phyloP scores from a whole-genome alignment of 1,140 invertebrate species.

The Rhynchophorus ferrugineus region DNA sequence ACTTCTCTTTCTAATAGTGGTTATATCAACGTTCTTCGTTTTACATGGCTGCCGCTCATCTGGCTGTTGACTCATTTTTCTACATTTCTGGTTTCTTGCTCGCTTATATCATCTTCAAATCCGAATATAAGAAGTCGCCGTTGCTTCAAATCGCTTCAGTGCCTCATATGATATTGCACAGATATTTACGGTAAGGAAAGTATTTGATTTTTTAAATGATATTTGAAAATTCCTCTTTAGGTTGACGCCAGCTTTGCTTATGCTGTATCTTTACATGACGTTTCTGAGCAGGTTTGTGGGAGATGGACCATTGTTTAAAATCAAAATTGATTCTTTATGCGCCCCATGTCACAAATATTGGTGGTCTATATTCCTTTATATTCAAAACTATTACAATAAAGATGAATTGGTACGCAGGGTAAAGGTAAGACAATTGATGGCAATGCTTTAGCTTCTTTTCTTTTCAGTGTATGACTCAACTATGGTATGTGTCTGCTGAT shows the following conservation, averaged over 20 bases:
- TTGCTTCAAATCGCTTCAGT: conserved; percentile 17
- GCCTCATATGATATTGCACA: conserved; percentile 28
- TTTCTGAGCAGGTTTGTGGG: conserved; percentile 8
- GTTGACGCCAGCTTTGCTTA: conserved; percentile 3
- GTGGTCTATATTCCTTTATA: conserved; percentile 30
- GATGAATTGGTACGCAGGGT: conserved; percentile 13
- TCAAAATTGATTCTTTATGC: not conserved
- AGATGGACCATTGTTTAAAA: conserved; percentile 22
- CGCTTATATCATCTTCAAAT: conserved; percentile 29
- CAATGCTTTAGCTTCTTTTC: conserved; percentile 17
- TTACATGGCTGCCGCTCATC: conserved; percentile 22
- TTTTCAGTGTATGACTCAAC: conserved; percentile 49
- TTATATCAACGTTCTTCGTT: conserved; percentile 4
- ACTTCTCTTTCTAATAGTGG: no score
- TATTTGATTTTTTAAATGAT: not conserved
- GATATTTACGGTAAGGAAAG: conserved; percentile 28
- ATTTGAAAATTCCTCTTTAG: conserved; percentile 1
- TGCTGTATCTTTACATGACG: conserved; percentile 9
- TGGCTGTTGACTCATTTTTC: conserved; percentile 34
- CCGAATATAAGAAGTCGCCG: conserved; percentile 6
- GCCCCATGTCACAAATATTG: conserved; percentile 25
- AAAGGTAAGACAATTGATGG: not conserved
- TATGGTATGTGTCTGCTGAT: conserved; percentile 57
- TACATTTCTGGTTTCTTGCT: conserved; percentile 30
- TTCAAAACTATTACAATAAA: conserved; percentile 30